These are phyloP conservation scores for Pantherophis vulpinus DNA, from an alignment of 2,797 vertebrate species.

Conservation along the genomic window DNA sequence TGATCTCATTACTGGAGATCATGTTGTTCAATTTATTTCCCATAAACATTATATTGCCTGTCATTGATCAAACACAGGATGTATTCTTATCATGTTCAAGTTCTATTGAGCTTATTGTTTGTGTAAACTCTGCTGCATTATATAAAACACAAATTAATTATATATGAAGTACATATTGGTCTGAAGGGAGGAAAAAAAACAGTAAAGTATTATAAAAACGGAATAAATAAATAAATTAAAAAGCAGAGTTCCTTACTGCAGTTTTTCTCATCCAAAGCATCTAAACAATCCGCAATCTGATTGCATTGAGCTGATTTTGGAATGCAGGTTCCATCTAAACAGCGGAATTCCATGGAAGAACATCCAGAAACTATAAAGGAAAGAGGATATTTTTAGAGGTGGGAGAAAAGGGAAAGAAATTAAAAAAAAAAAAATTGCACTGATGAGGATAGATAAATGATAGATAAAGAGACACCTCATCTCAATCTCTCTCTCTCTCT, in stretches of 20 bases:
- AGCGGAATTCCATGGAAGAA: constrained; percentile 85
- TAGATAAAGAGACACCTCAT: too few species aligned
- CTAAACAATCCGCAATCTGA: constrained; percentile 91
- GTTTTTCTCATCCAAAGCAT: constrained; percentile 92
- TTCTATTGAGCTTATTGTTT: neutral
- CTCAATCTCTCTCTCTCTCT: too few species aligned
- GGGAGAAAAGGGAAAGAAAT: neutral
- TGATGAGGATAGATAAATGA: neutral
- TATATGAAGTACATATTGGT: constrained; percentile 29
- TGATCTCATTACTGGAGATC: neutral
- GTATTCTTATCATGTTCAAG: neutral
- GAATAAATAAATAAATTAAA: constrained; percentile 8
- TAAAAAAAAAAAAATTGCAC: neutral
- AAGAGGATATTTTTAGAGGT: neutral
- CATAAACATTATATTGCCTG: neutral
- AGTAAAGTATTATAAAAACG: neutral
- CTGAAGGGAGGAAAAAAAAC: constrained; percentile 11
- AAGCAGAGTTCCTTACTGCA: constrained; percentile 81
- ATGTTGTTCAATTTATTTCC: neutral
- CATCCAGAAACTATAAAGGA: constrained; percentile 71
- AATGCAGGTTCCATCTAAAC: constrained; percentile 86
- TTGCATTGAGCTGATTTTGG: constrained; percentile 89
- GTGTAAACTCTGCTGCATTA: neutral
- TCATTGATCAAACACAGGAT: constrained; percentile 6
- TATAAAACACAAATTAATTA: constrained; percentile 33